Evolutionary conservation across 1,140 invertebrate species (phyloP).

Genomic region (roundworm (Caenorhabditis elegans)): WBcel235 BX284606.5:14104001-14104500

Average conservation of each 20-base stretch:
- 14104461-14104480: not conserved
- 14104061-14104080: not conserved
- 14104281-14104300: not conserved
- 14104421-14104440: constrained; percentile 41
- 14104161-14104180: constrained; percentile 29
- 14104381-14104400: not conserved
- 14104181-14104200: not conserved
- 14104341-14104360: constrained; percentile 3
- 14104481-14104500: not conserved
- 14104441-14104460: not conserved
- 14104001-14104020: constrained; percentile 37
- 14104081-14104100: not conserved
- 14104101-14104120: not conserved
- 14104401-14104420: constrained; percentile 34
- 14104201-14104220: not conserved
- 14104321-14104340: constrained; percentile 4
- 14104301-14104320: not conserved
- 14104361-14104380: constrained; percentile 21
- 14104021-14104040: not conserved
- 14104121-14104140: not conserved
- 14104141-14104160: not conserved
- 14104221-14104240: not conserved
- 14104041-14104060: constrained; percentile 13
- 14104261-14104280: constrained; percentile 7
- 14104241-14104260: constrained; percentile 41